Conservation (phyloP, 2,113 vertebrate genomes). For the Cromileptes altivelis region DNA sequence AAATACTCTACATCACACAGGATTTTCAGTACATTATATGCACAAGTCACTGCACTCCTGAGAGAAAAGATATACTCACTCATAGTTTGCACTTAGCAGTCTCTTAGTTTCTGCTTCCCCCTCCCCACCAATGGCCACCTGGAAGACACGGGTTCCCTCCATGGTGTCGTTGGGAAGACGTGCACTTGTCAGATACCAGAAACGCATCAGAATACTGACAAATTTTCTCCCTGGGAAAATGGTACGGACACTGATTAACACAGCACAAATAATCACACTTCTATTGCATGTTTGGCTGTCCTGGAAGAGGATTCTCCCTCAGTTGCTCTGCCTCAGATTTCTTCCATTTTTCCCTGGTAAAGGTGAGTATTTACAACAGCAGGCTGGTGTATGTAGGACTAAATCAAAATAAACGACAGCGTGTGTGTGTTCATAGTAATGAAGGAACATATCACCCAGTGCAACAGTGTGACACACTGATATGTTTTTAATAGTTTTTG, state of each 20-base stretch:
- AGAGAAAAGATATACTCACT: constrained; percentile 84
- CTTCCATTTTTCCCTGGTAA: not conserved
- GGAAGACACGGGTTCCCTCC: constrained; percentile 87
- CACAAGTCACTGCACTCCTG: too few species aligned
- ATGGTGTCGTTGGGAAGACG: constrained; percentile 84
- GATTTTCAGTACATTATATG: too few species aligned
- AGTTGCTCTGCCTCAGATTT: not conserved
- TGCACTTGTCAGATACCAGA: constrained; percentile 94
- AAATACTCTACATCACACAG: not conserved
- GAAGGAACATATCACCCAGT: not conserved
- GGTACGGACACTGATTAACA: not conserved
- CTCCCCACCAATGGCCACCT: constrained; percentile 85
- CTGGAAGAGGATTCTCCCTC: not conserved
- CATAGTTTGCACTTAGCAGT: constrained; percentile 92
- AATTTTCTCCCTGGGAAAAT: constrained; percentile 90
- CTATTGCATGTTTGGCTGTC: not conserved
- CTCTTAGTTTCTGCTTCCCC: constrained; percentile 86
- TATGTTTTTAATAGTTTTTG: not conserved
- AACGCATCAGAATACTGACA: constrained; percentile 95
- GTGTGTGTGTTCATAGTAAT: not conserved
- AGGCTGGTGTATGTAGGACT: not conserved
- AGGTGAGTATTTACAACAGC: not conserved
- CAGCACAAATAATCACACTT: not conserved
- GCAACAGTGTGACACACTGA: not conserved
- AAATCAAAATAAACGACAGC: not conserved